Percentiles rank a stretch among this genome's conserved stretches.
Conservation (phyloP, 1,140 invertebrate genomes). For the Colletes gigas region DNA sequence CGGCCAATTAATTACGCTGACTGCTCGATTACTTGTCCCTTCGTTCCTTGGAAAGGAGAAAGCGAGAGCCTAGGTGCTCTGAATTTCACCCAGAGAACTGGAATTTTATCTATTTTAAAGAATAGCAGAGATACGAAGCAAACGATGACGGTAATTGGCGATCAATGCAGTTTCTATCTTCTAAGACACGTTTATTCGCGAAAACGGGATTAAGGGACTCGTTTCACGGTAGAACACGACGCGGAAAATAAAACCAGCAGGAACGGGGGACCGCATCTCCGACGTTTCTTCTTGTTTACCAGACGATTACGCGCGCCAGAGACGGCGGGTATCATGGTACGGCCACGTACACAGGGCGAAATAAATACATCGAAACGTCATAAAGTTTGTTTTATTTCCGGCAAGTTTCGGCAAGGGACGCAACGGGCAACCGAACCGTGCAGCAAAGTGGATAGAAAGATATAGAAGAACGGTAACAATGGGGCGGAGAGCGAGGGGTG, state of each 20-base stretch:
- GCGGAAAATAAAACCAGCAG: not conserved
- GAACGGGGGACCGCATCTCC: not conserved
- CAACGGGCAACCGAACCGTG: not conserved
- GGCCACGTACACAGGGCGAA: too few species aligned
- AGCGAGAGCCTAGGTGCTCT: too few species aligned
- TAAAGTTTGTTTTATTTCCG: slow-evolving; percentile 27
- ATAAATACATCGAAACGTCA: slow-evolving; percentile 16
- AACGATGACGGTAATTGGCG: too few species aligned
- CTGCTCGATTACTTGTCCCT: slow-evolving; percentile 19
- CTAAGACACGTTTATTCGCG: not conserved
- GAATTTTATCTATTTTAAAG: too few species aligned
- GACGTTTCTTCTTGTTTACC: not conserved
- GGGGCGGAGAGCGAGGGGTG: too few species aligned
- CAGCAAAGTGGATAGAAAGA: not conserved
- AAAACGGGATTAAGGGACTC: not conserved
- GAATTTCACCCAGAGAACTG: too few species aligned
- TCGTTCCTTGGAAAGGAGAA: too few species aligned
- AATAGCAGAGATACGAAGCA: too few species aligned
- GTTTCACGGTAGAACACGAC: not conserved
- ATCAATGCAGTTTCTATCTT: too few species aligned
- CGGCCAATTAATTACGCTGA: slow-evolving; percentile 56
- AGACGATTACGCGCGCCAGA: not conserved
- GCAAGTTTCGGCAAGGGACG: slow-evolving; percentile 2
- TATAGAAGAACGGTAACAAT: too few species aligned
- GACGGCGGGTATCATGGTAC: not conserved